Evolutionary conservation across 2,888 invertebrate species (phyloP).

Genomic region (Trichacis sp.): DNA sequence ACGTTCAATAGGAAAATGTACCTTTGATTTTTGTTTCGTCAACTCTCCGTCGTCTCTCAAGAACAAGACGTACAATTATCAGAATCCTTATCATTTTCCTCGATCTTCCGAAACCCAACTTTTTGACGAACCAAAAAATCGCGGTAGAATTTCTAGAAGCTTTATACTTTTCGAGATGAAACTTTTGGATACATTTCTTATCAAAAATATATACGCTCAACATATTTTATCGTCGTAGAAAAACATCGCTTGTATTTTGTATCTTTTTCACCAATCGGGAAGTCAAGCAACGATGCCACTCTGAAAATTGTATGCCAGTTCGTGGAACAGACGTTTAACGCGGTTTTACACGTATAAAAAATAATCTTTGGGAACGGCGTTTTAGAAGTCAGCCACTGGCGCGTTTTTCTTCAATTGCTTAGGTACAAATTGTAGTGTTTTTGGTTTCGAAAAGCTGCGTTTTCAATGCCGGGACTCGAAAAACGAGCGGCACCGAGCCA

Average conservation of each 20-base stretch:
- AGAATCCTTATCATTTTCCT: too few relatives aligned
- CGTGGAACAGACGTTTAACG: constrained; percentile 13
- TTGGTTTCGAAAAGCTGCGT: constrained; percentile 1
- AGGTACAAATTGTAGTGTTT: background rate
- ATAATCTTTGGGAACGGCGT: constrained; percentile 46
- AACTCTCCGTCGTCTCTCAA: too few relatives aligned
- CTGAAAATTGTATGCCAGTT: constrained; percentile 7
- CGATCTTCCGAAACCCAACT: too few relatives aligned
- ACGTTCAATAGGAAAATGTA: background rate
- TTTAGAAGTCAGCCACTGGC: constrained; percentile 1
- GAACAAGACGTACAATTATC: too few relatives aligned
- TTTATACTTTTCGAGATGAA: background rate
- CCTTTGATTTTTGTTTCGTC: constrained; percentile 8
- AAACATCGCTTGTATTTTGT: background rate
- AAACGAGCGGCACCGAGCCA: constrained; percentile 66
- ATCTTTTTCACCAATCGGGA: too few relatives aligned
- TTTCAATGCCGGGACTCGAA: constrained; percentile 62
- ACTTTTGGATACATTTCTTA: background rate
- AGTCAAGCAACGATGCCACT: background rate
- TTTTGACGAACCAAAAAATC: background rate
- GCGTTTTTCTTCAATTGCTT: constrained; percentile 4
- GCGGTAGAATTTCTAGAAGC: too few relatives aligned
- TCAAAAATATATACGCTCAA: background rate
- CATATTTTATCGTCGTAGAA: background rate
- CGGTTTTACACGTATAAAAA: constrained; percentile 46